Percentiles rank a stretch among this genome's conserved stretches.
These are phyloP conservation scores for Rotaria macrura DNA, from an alignment of 2,888 invertebrate genomes.

Conservation along the genomic window DNA sequence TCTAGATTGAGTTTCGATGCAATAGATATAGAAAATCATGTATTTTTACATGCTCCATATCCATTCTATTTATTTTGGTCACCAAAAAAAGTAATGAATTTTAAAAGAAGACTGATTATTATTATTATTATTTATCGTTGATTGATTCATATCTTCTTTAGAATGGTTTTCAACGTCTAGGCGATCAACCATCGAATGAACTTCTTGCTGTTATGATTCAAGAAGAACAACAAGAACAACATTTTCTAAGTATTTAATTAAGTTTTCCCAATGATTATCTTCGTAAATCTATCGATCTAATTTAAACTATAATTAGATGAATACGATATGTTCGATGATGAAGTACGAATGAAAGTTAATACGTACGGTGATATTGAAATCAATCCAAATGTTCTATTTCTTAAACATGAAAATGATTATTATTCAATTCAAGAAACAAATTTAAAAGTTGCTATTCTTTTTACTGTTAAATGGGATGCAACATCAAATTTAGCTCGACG, in stretches of 20 bases:
- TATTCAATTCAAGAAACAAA: not conserved
- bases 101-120: too few species aligned
- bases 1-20: not conserved
- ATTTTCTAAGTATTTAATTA: not conserved
- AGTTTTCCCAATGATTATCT: not conserved
- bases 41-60: not conserved
- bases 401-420: not conserved
- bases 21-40: not conserved
- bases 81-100: not conserved
- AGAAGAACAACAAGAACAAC: not conserved
- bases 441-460: not conserved
- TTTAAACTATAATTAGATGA: not conserved
- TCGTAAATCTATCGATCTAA: too few species aligned
- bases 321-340: not conserved
- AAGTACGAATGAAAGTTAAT: not conserved
- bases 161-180: slow-evolving; percentile 1
- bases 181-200: not conserved
- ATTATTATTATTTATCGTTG: too few species aligned
- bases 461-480: not conserved
- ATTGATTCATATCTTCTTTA: not conserved
- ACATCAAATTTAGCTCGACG: not conserved
- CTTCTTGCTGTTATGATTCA: not conserved
- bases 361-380: not conserved
- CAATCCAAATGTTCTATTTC: not conserved
- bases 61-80: slow-evolving; percentile 19